These are phyloP conservation scores for Lucilia sericata DNA, from an alignment of 1,140 invertebrate species.

Conservation along the genomic window DNA sequence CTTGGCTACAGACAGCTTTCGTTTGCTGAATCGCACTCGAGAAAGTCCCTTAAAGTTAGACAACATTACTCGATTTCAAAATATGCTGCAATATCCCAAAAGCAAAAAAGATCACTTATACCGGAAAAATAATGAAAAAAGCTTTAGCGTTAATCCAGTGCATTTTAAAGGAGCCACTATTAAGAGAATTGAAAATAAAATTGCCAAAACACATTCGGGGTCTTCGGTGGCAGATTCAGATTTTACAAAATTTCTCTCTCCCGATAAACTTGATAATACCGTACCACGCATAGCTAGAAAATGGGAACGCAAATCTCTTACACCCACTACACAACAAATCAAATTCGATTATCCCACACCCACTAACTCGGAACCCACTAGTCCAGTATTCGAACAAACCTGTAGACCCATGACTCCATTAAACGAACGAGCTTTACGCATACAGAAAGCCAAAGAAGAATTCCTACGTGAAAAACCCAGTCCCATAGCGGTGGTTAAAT, in stretches of 20 bases:
- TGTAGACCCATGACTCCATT: slow-evolving; percentile 58
- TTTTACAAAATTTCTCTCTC: slow-evolving; percentile 17
- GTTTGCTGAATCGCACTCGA: slow-evolving; percentile 37
- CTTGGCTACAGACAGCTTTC: slow-evolving; percentile 59
- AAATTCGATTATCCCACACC: slow-evolving; percentile 58
- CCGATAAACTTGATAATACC: slow-evolving; percentile 54
- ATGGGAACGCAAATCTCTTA: slow-evolving; percentile 49
- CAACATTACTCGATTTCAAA: not conserved
- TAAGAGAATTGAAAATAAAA: slow-evolving; percentile 60
- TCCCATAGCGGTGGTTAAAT: slow-evolving; percentile 48
- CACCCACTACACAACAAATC: slow-evolving; percentile 55
- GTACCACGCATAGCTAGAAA: slow-evolving; percentile 45
- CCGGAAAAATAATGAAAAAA: slow-evolving; percentile 42
- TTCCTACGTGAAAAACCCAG: slow-evolving; percentile 69
- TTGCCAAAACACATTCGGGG: slow-evolving; percentile 62
- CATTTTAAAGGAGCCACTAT: slow-evolving; percentile 35
- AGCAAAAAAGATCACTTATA: slow-evolving; percentile 29
- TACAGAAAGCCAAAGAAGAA: slow-evolving; percentile 75
- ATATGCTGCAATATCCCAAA: not conserved
- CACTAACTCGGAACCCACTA: slow-evolving; percentile 44
- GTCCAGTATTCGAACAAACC: slow-evolving; percentile 43
- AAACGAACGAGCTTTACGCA: slow-evolving; percentile 70
- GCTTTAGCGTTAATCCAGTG: not conserved
- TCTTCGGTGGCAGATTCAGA: slow-evolving; percentile 49
- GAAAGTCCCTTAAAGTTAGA: not conserved